These are phyloP conservation scores for Miichthys miiuy DNA, from an alignment of 2,797 vertebrate species.

Conservation along the genomic window DNA sequence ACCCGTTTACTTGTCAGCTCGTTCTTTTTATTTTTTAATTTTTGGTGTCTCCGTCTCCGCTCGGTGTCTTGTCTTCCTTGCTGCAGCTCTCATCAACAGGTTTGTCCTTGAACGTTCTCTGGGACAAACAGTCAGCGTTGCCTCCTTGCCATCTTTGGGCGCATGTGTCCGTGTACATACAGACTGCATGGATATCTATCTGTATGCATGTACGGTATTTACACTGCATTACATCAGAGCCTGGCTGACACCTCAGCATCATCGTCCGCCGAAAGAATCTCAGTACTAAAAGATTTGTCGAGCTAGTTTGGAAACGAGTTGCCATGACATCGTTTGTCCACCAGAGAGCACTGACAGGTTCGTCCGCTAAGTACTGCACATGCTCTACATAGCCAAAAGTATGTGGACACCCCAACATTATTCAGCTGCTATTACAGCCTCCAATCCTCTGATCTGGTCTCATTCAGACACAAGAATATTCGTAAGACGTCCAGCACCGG, in stretches of 20 bases:
- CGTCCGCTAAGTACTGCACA: neutral
- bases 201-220: neutral
- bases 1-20: slow-evolving; percentile 26
- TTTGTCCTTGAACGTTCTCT: slow-evolving; percentile 76
- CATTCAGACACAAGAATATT: neutral
- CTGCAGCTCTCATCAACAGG: slow-evolving; percentile 71
- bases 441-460: neutral
- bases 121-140: slow-evolving; percentile 44
- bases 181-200: neutral
- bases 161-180: neutral
- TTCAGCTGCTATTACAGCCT: neutral
- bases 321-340: neutral
- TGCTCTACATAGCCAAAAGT: neutral
- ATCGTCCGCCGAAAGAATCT: neutral
- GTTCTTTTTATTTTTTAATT: neutral
- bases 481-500: neutral
- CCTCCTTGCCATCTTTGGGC: slow-evolving; percentile 14
- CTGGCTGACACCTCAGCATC: neutral
- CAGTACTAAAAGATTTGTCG: neutral
- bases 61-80: slow-evolving; percentile 16
- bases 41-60: neutral
- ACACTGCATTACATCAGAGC: neutral
- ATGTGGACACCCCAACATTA: neutral
- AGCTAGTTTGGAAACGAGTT: neutral
- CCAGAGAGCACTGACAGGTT: slow-evolving; percentile 2